phyloP scores from a whole-genome alignment of 2,797 vertebrate species.

The Leptoclinus maculatus region DNA sequence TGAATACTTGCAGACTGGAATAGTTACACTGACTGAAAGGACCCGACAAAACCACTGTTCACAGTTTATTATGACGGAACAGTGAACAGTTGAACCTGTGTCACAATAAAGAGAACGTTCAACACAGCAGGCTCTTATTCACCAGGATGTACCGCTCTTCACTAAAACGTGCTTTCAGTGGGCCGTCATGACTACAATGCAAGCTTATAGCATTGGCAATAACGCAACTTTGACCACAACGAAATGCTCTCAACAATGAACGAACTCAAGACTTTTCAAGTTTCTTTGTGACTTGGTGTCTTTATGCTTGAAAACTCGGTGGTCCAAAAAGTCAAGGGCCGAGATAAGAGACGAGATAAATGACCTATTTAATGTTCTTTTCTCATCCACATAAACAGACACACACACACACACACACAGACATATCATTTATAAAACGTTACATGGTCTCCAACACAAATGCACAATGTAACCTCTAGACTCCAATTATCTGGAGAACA shows the following conservation, averaged over 20 bases:
- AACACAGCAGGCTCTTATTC: background rate
- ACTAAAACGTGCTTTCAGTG: background rate
- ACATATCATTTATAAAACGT: background rate
- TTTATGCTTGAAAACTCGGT: background rate
- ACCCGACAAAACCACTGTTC: background rate
- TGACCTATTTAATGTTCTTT: background rate
- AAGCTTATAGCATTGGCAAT: background rate
- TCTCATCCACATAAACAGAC: background rate
- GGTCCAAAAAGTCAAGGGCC: background rate
- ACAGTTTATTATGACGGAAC: background rate
- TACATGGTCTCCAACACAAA: conserved; percentile 6
- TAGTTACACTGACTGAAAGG: background rate
- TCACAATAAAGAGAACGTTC: background rate
- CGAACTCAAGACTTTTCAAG: background rate
- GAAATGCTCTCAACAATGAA: background rate
- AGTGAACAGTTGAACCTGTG: background rate
- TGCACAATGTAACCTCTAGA: conserved; percentile 35
- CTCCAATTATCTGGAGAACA: conserved; percentile 49
- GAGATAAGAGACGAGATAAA: background rate
- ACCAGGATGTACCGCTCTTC: background rate
- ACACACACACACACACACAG: background rate
- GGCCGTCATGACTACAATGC: background rate
- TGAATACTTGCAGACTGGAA: background rate
- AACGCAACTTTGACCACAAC: background rate
- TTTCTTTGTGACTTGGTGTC: background rate